Evolutionary conservation across 2,888 invertebrate species (phyloP).

Genomic region (Apodemia hepburni): DNA sequence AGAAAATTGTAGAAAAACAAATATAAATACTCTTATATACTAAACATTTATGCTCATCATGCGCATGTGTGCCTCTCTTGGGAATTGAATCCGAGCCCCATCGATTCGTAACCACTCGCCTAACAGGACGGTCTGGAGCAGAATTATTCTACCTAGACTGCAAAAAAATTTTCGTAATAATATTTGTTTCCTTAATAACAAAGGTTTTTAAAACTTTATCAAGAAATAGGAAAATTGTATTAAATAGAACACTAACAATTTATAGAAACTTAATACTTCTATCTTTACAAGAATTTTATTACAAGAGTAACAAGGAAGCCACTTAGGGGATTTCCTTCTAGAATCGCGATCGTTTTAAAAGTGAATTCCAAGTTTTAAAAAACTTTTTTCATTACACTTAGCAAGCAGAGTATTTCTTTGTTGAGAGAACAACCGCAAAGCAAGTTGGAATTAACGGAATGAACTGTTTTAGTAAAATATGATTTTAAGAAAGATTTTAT

Average conservation of each 20-base stretch:
- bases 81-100: too few species aligned
- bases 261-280: conserved; percentile 4
- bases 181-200: too few species aligned
- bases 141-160: too few species aligned
- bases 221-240: neutral
- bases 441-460: conserved; percentile 40
- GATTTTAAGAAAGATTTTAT: conserved; percentile 6
- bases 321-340: conserved; percentile 25
- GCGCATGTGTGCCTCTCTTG: too few species aligned
- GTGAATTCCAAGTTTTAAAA: conserved; percentile 26
- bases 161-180: too few species aligned
- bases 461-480: conserved; percentile 28
- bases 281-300: conserved; percentile 19
- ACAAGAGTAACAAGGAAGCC: conserved; percentile 24
- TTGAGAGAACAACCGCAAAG: conserved; percentile 33
- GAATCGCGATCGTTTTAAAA: conserved; percentile 28
- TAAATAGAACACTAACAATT: neutral
- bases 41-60: too few species aligned
- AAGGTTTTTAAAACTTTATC: too few species aligned
- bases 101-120: too few species aligned
- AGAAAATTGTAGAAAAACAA: too few species aligned
- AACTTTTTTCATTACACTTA: conserved; percentile 37
- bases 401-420: conserved; percentile 35
- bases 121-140: too few species aligned
- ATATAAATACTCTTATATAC: too few species aligned